Evolutionary conservation across 1,140 invertebrate species (phyloP).

Genomic region (Papilio polytes): DNA sequence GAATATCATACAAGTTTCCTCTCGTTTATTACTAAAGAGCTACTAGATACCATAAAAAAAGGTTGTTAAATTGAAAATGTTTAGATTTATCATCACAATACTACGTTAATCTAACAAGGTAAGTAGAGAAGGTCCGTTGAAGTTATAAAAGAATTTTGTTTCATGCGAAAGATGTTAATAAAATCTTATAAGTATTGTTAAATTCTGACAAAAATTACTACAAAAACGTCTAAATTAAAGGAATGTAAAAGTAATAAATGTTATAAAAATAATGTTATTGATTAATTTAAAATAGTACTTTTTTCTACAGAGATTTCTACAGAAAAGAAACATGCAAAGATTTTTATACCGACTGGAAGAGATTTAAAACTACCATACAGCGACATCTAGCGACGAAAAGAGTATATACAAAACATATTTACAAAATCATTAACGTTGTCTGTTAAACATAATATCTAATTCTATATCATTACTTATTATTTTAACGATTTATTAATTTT

Average conservation of each 20-base stretch:
- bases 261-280: no score
- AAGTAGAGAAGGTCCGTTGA: background rate
- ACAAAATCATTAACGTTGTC: background rate
- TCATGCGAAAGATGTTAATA: background rate
- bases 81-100: background rate
- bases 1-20: background rate
- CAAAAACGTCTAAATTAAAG: background rate
- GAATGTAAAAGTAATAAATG: background rate
- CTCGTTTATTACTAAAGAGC: background rate
- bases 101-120: background rate
- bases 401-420: background rate
- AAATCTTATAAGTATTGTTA: background rate
- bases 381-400: background rate
- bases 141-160: background rate
- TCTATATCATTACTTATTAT: background rate
- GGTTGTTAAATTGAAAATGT: background rate
- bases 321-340: background rate
- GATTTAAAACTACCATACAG: background rate
- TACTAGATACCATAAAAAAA: background rate
- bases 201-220: background rate
- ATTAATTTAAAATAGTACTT: no score
- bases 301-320: no score
- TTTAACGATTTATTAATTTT: background rate
- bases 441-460: no score
- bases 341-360: background rate